Base-by-base conservation (phyloP, 2,113 vertebrate species). In the Neofelis nebulosa region DNA sequence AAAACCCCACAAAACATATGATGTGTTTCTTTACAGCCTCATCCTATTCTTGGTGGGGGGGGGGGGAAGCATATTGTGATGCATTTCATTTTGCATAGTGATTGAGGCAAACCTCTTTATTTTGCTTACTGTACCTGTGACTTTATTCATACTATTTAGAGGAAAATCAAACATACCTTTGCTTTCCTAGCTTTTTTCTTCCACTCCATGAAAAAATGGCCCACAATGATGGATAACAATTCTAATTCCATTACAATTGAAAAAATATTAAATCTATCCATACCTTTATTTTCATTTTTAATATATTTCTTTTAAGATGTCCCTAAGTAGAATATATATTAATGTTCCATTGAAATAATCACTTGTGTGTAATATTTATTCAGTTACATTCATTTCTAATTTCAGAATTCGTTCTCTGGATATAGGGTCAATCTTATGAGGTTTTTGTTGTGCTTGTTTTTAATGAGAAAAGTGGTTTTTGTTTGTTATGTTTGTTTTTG, bases 21-120 rank as follows among this genome's bases (percentile, higher is more conserved):
- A 55, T 71, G 41, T 41, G 19, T 95, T 97, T 98, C 71, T 98
- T 96, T 96, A 76, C 96, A 97, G 69, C 19, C 12, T 97, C 73
- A 87, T 94, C 12, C 7, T 82, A 48, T 65, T 95, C 14, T 63
- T 74, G 8, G 18, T 27, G 29, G 21, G 3, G 19, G 5, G 25
- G n/a, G 29, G 21, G 3, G 29, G 5, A 36, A 5, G 2, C 14
- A 57, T 50, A 63, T n/a, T 78, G 29, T 92, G 57, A 15, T 27
- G 12, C 36, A 5, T 86, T 88, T 74, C 52, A 89, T 96, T 86
- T 89, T 79, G 29, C n/a, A 50, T 33, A 45, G 52, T 88, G 31
- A 15, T 65, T 88, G 29, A 69, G 33, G 21, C 57, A 50, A 74
- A 21, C 16, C 11, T 96, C 25, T 52, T 25, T 84, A 3, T 57